Base-by-base conservation (phyloP, 2,888 invertebrate genomes). In the Mimumesa dahlbomi region DNA sequence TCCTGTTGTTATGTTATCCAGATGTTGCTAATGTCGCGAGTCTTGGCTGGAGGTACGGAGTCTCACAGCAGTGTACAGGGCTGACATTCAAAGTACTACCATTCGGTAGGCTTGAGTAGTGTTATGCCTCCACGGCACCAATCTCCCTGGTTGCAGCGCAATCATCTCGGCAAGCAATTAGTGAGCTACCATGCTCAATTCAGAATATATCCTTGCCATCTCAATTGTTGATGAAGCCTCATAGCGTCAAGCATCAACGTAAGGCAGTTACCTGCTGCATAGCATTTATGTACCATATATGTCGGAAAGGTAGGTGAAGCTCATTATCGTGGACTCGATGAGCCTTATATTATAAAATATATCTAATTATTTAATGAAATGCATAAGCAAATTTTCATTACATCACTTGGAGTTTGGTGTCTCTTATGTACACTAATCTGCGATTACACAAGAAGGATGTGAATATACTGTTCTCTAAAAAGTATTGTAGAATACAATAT, bases 241-340 rank as follows among this genome's bases (percentile, higher is more conserved):
- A 84, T 88, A 87, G 86, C 87, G 81, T 84, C 87, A 77, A 84
- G 83, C 84, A 82, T 83, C 86, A 81, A 83, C 85, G 80, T 86
- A 86, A 83, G 81, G 87, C 88, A 88, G 88, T 88, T 85, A 87
- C 84, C 86, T 85, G 88, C 88, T 86, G 85, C 88, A 73, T 85
- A 87, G 87, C 88, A 89, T 89, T 89, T 89, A 89, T 89, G 89
- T 87, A 87, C 88, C 84, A 86, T 88, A 85, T 86, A 84, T 89
- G 88, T 89, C 87, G 75, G 85, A 87, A 86, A 88, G 88, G 89
- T 89, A 84, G 81, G 85, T 84, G 77, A 77, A 81, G 80, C 79
- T 81, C 79, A 75, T 74, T 78, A 77, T 72, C 71, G 77, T 75
- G 61, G 66, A 72, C 56, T 75, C 29, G 63, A 77, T 75, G 81